Base-by-base conservation (phyloP, 2,113 vertebrate genomes). In the Lipophrys pholis region DNA sequence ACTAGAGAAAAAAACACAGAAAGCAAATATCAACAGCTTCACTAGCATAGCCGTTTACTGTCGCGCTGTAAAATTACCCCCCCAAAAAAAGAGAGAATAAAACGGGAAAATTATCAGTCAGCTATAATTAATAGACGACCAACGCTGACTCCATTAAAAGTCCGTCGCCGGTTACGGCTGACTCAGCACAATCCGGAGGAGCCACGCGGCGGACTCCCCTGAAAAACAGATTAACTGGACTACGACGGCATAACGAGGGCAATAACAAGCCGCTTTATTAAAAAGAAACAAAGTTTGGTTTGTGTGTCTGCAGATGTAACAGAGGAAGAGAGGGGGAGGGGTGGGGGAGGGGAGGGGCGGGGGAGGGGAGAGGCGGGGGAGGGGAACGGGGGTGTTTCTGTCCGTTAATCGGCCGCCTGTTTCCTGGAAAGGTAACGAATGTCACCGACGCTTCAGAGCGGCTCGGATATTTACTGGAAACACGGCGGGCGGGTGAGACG, bases 61-160 rank as follows among this genome's bases (percentile, higher is more conserved):
- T n/a, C 17, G 11, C 58, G 11, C 17, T 71, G 62, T 80, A 65
- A 70, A 61, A 68, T 49, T n/a, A n/a, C n/a, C n/a, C n/a, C n/a
- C n/a, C n/a, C n/a, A n/a, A n/a, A n/a, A n/a, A n/a, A n/a, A n/a
- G n/a, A n/a, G n/a, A 30, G 57, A 71, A 81, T 63, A 75, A 81
- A 83, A 81, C 55, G 70, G 71, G 50, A 75, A 80, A 79, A 77
- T 77, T 60, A 83, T 87, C 78, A 72, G 73, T 81, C 64, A 69
- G 83, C 77, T 70, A 21, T 80, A 86, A 87, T 89, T 89, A 90
- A 83, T 76, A 82, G 70, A 76, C 39, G 68, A 75, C 55, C 42
- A 82, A 76, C 48, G 81, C 85, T 86, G 89, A 89, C 78, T 84
- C 73, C 56, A 80, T 87, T 81, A 82, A 84, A 89, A 30, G 75